A percentile compares a stretch with the other conserved stretches of the same genome.
Evolutionary conservation across 2,888 invertebrate species (phyloP).

Genomic region (Syritta pipiens): DNA sequence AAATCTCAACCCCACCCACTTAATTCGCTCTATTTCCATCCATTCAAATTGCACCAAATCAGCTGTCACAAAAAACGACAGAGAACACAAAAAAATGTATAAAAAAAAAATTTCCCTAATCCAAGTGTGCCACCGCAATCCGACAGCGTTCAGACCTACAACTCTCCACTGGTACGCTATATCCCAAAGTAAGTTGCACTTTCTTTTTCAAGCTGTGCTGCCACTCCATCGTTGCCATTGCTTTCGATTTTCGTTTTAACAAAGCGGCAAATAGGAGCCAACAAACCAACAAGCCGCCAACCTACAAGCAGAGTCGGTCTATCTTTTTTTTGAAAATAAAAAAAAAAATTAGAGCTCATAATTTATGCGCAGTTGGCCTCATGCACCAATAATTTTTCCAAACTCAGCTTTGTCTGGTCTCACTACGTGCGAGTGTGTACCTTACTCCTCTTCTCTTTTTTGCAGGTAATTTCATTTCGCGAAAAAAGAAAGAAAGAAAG

Average conservation of each 20-base stretch:
- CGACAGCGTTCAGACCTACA: conserved; percentile 14
- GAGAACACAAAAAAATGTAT: too few species aligned
- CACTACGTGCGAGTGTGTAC: neutral
- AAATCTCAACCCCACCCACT: too few species aligned
- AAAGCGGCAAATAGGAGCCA: conserved; percentile 48
- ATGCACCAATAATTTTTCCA: conserved; percentile 70
- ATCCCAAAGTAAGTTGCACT: conserved; percentile 42
- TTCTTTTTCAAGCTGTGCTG: conserved; percentile 59
- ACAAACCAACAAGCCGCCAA: conserved; percentile 12
- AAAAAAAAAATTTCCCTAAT: conserved; percentile 34
- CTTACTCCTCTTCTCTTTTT: conserved; percentile 30
- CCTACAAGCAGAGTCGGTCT: neutral
- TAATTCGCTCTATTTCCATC: neutral
- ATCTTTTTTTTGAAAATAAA: neutral
- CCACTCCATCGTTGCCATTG: conserved; percentile 5
- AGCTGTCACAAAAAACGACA: conserved; percentile 12
- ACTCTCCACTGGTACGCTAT: conserved; percentile 11
- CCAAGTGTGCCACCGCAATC: neutral
- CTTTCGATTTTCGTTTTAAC: conserved; percentile 68
- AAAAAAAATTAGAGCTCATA: conserved; percentile 65
- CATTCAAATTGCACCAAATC: neutral
- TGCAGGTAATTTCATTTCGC: conserved; percentile 50
- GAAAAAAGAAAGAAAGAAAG: conserved; percentile 5
- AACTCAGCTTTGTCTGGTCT: conserved; percentile 36
- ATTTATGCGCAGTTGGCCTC: conserved; percentile 62